Conservation (phyloP, 2,888 invertebrate genomes). For the Gymnosoma rotundatum region DNA sequence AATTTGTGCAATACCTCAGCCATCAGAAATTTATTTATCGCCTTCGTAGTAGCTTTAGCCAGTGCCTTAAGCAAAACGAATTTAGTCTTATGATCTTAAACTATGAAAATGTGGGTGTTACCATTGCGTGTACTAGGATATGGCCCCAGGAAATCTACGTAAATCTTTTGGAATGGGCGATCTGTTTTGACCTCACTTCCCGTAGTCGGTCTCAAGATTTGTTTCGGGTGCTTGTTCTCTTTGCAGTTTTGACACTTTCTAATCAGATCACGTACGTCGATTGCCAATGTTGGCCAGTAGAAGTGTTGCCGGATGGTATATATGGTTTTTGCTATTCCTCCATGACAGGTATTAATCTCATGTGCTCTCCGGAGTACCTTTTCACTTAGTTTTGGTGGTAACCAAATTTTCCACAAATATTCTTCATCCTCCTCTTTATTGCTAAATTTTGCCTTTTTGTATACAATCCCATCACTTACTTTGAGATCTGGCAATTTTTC, state of each 20-base stretch:
- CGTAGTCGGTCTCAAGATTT: constrained; percentile 1
- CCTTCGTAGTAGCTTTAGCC: too few species aligned
- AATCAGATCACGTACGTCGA: background rate
- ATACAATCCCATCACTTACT: background rate
- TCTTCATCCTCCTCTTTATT: constrained; percentile 4
- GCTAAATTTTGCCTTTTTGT: background rate
- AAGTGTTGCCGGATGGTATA: background rate
- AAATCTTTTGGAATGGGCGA: constrained; percentile 9
- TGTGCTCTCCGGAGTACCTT: background rate
- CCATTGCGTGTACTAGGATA: background rate
- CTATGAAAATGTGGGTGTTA: constrained; percentile 4
- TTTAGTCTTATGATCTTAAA: constrained; percentile 29
- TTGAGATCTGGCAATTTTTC: background rate
- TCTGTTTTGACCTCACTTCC: constrained; percentile 11
- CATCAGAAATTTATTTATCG: background rate
- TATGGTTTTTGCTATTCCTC: constrained; percentile 16
- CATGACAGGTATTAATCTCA: constrained; percentile 6
- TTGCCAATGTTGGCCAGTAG: constrained; percentile 15
- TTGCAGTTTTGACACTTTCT: background rate
- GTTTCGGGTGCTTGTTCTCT: constrained; percentile 7
- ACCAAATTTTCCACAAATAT: constrained; percentile 24
- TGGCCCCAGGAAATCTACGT: background rate
- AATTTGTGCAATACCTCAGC: background rate
- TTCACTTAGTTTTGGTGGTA: background rate
- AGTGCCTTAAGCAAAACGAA: constrained; percentile 13